Evolutionary conservation across 2,888 invertebrate genomes (phyloP).

Genomic region (Limnephilus marmoratus): DNA sequence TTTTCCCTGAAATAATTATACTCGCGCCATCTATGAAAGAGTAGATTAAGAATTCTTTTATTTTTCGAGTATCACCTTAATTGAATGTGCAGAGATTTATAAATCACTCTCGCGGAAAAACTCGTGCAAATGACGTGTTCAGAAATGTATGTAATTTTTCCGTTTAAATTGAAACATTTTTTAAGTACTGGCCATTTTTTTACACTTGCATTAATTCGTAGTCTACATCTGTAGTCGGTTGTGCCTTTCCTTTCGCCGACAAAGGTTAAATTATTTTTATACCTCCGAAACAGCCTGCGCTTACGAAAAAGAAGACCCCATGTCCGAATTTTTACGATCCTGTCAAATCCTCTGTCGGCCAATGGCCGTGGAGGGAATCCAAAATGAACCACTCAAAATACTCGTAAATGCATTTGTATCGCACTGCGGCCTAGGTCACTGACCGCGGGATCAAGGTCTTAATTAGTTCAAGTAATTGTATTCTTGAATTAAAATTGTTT

Average conservation of each 20-base stretch:
- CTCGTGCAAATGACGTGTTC: not conserved
- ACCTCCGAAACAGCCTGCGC: not conserved
- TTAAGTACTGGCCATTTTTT: not conserved
- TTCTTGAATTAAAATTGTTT: not conserved
- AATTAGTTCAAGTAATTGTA: not conserved
- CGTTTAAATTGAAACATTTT: too few relatives aligned
- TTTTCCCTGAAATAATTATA: too few relatives aligned
- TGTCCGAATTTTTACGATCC: slow-evolving; percentile 47
- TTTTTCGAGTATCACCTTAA: not conserved
- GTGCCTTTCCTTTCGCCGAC: not conserved
- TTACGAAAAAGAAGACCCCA: not conserved
- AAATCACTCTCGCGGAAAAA: not conserved
- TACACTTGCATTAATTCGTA: not conserved
- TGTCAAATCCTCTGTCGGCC: slow-evolving; percentile 38
- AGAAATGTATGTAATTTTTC: not conserved
- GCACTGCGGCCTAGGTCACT: not conserved
- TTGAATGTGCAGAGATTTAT: not conserved
- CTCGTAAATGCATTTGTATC: slow-evolving; percentile 17
- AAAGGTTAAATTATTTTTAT: not conserved
- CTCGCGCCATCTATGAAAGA: too few relatives aligned
- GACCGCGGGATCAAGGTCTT: slow-evolving; percentile 33
- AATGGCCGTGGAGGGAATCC: slow-evolving; percentile 45
- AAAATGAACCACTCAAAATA: slow-evolving; percentile 24
- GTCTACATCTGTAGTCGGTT: not conserved
- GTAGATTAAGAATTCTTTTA: too few relatives aligned